Percentiles rank a stretch among this genome's conserved stretches.
phyloP scores from a whole-genome alignment of 2,113 vertebrate genomes.

The Rhinolophus sinicus region DNA sequence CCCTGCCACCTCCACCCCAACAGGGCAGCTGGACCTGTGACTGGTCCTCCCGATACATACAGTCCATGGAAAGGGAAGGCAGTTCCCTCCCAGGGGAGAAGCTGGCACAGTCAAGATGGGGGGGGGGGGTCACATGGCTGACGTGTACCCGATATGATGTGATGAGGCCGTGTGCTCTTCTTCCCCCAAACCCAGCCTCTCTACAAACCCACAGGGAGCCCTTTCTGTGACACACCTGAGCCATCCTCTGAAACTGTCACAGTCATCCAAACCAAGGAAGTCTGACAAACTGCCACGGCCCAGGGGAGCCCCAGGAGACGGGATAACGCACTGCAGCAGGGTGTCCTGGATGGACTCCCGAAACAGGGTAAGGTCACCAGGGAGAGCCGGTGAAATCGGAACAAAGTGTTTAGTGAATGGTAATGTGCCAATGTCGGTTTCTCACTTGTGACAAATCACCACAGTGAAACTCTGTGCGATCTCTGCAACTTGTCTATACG shows the following conservation, averaged over 20 bases:
- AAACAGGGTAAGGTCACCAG: neutral
- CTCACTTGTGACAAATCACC: neutral
- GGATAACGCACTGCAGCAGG: fast-evolving
- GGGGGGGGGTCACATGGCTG: too few species aligned
- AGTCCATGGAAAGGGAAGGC: fast-evolving
- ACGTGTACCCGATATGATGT: fast-evolving
- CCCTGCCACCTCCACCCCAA: fast-evolving
- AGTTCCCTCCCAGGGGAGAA: fast-evolving
- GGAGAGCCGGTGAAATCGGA: fast-evolving
- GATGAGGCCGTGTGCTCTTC: neutral
- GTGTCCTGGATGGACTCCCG: neutral
- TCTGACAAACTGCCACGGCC: neutral
- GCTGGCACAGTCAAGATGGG: too few species aligned
- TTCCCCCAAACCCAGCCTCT: neutral
- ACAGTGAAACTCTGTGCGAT: fast-evolving
- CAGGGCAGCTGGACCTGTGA: neutral
- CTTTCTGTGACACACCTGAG: neutral
- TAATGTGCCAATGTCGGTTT: fast-evolving
- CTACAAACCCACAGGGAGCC: neutral
- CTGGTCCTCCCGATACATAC: fast-evolving
- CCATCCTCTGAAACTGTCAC: fast-evolving
- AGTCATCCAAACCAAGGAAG: neutral
- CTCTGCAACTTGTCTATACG: neutral
- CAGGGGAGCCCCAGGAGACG: neutral
- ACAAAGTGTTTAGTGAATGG: neutral